Conservation (phyloP, 92 coral and sea anemone species). For the Scolanthus callimorphus region DNA sequence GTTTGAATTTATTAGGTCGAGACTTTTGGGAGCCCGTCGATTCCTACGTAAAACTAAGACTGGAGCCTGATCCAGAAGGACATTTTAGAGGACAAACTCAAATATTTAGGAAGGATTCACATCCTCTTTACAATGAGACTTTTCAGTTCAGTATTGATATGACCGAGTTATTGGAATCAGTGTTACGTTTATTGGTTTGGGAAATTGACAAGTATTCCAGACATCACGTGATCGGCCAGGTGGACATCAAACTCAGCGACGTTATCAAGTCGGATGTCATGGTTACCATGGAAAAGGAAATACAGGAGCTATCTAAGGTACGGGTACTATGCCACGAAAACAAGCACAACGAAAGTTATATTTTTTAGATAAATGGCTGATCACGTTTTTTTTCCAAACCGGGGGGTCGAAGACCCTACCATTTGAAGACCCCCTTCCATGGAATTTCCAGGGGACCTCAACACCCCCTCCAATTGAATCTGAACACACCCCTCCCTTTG, state of each 20-base stretch:
- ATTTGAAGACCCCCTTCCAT: too few relatives aligned
- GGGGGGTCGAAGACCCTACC: too few relatives aligned
- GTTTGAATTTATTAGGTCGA: conserved; percentile 64
- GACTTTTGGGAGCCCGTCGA: conserved; percentile 91
- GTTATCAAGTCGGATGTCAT: conserved; percentile 54
- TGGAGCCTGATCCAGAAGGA: conserved; percentile 53
- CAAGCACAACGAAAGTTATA: too few relatives aligned
- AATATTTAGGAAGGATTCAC: conserved; percentile 38
- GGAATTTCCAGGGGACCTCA: too few relatives aligned
- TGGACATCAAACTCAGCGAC: conserved; percentile 45
- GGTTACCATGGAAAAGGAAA: conserved; percentile 38
- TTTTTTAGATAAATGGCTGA: too few relatives aligned
- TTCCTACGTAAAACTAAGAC: conserved; percentile 61
- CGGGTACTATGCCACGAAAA: too few relatives aligned
- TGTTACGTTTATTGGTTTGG: conserved; percentile 56
- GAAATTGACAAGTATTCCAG: conserved; percentile 74
- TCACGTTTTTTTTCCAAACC: too few relatives aligned
- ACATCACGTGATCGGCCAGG: conserved; percentile 75
- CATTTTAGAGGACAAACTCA: conserved; percentile 42
- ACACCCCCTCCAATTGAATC: too few relatives aligned
- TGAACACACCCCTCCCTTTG: too few relatives aligned
- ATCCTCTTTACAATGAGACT: conserved; percentile 51
- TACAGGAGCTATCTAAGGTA: conserved; percentile 49
- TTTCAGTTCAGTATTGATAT: conserved; percentile 43
- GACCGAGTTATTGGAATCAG: conserved; percentile 30